Conservation (phyloP, 2,113 vertebrate genomes). For the Ptilonorhynchus violaceus region DNA sequence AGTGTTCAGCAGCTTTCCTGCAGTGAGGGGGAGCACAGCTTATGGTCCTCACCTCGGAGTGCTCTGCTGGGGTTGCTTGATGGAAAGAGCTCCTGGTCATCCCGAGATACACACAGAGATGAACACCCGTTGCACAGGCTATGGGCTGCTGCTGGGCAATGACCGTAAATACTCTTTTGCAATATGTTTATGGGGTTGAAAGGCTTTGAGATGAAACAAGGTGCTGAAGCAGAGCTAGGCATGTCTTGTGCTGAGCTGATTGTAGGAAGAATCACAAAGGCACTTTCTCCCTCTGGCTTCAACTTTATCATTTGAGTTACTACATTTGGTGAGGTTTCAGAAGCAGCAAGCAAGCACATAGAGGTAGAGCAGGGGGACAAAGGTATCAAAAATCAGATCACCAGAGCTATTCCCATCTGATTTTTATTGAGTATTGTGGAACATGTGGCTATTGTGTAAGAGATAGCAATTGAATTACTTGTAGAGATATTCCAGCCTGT, state of each 20-base stretch:
- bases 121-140: accelerated
- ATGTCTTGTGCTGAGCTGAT: neutral
- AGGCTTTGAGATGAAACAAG: neutral
- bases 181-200: neutral
- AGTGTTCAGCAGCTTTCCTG: neutral
- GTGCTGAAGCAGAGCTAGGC: neutral
- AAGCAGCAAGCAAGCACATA: neutral
- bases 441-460: neutral
- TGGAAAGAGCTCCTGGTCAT: neutral
- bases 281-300: neutral
- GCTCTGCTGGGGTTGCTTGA: neutral
- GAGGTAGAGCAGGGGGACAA: neutral
- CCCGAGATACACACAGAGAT: too few relatives aligned
- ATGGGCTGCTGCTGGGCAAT: accelerated
- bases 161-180: neutral
- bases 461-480: neutral
- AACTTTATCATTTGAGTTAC: neutral
- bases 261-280: neutral
- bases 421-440: neutral
- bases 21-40: accelerated
- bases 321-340: neutral
- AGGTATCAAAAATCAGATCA: neutral
- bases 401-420: neutral
- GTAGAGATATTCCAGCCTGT: neutral
- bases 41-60: too few relatives aligned